These are phyloP conservation scores for Drosophila cognata DNA, from an alignment of 2,888 invertebrate genomes.

Conservation along the genomic window DNA sequence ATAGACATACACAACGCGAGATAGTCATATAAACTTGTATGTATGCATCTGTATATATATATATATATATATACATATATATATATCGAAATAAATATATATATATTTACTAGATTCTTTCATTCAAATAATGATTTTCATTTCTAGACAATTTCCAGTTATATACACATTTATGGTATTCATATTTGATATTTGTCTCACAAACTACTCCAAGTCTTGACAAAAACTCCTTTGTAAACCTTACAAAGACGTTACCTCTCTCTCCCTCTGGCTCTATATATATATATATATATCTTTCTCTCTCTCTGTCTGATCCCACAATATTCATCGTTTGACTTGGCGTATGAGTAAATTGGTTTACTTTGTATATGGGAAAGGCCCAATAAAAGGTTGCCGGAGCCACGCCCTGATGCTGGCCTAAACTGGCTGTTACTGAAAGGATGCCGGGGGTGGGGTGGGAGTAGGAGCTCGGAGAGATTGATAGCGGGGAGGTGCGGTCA, in stretches of 20 bases:
- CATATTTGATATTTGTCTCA: background rate
- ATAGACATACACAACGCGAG: background rate
- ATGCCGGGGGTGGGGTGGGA: background rate
- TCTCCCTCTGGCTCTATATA: background rate
- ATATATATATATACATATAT: background rate
- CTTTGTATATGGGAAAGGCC: conserved; percentile 32
- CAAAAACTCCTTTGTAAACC: background rate
- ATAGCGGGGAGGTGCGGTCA: background rate
- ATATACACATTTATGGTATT: background rate
- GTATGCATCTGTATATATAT: background rate
- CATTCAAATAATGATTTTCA: background rate
- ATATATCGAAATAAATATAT: no score
- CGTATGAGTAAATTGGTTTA: conserved; percentile 70
- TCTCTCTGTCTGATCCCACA: background rate
- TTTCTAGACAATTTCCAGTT: background rate
- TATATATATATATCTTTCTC: no score
- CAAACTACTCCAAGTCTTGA: background rate
- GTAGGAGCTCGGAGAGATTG: no score
- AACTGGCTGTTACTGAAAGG: background rate
- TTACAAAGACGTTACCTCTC: background rate
- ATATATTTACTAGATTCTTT: background rate
- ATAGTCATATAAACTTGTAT: background rate
- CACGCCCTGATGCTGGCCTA: conserved; percentile 14
- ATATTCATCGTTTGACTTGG: conserved; percentile 34
- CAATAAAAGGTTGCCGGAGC: conserved; percentile 32